Conservation (phyloP, 92 coral and sea anemone species). For the Zoanthus sansibaricus region DNA sequence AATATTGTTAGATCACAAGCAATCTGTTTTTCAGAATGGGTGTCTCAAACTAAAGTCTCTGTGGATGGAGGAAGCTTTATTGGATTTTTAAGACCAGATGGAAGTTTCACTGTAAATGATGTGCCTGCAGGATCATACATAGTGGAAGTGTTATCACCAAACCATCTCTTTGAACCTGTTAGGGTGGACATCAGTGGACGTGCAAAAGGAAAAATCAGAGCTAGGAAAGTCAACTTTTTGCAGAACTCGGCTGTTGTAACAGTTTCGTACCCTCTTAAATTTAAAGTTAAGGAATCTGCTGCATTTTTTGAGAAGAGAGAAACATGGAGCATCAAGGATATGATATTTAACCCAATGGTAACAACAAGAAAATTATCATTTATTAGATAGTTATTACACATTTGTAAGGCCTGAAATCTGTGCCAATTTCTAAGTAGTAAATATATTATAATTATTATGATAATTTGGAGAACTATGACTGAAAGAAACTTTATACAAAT, state of each 20-base stretch:
- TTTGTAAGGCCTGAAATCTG: too few relatives aligned
- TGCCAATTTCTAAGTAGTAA: too few relatives aligned
- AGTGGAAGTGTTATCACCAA: conserved; percentile 95
- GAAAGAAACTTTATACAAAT: too few relatives aligned
- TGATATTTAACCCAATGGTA: conserved; percentile 98
- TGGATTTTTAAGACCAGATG: conserved; percentile 93
- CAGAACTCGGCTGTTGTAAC: conserved; percentile 99
- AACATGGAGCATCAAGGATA: conserved; percentile 90
- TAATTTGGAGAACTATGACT: too few relatives aligned
- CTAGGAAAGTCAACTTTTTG: conserved; percentile 96
- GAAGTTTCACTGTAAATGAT: conserved; percentile 86
- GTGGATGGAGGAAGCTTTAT: conserved; percentile 95
- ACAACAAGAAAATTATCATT: not conserved
- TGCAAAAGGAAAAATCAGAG: conserved; percentile 95
- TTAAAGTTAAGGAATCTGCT: conserved; percentile 90
- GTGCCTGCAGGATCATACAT: conserved; percentile 95
- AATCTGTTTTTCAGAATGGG: conserved; percentile 79
- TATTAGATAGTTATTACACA: too few relatives aligned
- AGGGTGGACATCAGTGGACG: conserved; percentile 98
- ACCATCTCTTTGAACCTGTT: conserved; percentile 92
- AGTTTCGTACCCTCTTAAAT: conserved; percentile 91
- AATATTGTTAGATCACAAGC: too few relatives aligned
- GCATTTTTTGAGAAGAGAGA: conserved; percentile 97
- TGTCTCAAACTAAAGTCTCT: conserved; percentile 85
- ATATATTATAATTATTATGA: too few relatives aligned